Percentiles rank a stretch among this genome's conserved stretches.
phyloP scores from a whole-genome alignment of 2,113 vertebrate species.

The Elephas maximus region DNA sequence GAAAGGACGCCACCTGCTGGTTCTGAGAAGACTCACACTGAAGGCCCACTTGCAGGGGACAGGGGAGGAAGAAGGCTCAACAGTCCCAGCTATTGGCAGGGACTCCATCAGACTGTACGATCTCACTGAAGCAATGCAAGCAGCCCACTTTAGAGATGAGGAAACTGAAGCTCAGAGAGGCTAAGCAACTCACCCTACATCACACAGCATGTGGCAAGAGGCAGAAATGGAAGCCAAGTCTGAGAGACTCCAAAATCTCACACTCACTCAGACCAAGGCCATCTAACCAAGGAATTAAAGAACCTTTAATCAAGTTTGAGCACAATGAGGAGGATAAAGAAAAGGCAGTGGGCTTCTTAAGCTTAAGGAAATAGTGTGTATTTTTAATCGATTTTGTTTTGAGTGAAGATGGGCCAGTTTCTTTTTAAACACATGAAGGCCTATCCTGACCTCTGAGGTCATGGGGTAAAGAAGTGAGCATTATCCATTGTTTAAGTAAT shows the following conservation, averaged over 20 bases:
- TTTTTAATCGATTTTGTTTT: neutral
- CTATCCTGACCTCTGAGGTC: neutral
- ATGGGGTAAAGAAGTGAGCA: neutral
- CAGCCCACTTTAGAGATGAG: neutral
- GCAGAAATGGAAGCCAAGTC: neutral
- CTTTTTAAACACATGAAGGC: neutral
- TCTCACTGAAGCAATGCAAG: neutral
- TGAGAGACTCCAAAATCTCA: neutral
- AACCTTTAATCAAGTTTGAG: neutral
- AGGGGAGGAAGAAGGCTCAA: neutral
- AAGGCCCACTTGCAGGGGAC: too few relatives aligned
- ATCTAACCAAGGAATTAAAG: neutral
- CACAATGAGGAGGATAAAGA: neutral
- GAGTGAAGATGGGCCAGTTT: neutral
- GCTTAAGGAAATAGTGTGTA: neutral
- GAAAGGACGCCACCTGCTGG: constrained; percentile 73
- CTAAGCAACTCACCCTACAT: neutral
- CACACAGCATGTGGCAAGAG: constrained; percentile 13
- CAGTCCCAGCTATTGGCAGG: neutral
- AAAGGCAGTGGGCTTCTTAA: neutral
- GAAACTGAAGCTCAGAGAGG: neutral
- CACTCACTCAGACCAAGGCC: neutral
- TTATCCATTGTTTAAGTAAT: neutral
- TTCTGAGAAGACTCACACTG: neutral
- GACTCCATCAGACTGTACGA: neutral